phyloP scores from a whole-genome alignment of 2,797 vertebrate genomes.

The Crax fasciolata region DNA sequence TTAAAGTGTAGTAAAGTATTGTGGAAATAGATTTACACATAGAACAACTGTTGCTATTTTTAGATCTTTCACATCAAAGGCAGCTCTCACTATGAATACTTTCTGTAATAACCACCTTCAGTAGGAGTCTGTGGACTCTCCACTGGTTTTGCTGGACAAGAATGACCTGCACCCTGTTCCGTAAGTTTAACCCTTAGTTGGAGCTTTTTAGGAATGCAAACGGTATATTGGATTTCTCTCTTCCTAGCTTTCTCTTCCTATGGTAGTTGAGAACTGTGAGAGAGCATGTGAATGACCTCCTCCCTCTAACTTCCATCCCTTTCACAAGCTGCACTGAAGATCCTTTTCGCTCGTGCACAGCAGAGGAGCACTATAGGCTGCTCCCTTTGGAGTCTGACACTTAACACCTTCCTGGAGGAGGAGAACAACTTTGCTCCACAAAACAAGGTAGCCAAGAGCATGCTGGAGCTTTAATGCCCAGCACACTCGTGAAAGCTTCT shows the following conservation, averaged over 20 bases:
- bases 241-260: not conserved
- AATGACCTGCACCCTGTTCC: not conserved
- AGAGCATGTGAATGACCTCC: not conserved
- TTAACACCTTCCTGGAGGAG: not conserved
- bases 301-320: not conserved
- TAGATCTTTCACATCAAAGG: not conserved
- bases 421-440: not conserved
- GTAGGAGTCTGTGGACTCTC: not conserved
- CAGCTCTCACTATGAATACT: rapidly evolving
- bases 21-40: not conserved
- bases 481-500: not conserved
- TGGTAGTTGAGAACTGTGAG: not conserved
- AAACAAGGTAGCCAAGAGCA: not conserved
- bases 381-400: rapidly evolving
- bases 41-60: not conserved
- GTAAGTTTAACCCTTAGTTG: not conserved
- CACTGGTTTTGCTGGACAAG: not conserved
- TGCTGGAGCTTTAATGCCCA: not conserved
- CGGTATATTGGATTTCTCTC: not conserved
- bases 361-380: not conserved
- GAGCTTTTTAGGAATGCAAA: not conserved
- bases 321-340: not conserved
- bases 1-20: not conserved
- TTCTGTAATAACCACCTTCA: not conserved
- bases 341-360: rapidly evolving